Evolutionary conservation across 2,797 vertebrate genomes (phyloP).

Genomic region (Sebastes ruberrimus): DNA sequence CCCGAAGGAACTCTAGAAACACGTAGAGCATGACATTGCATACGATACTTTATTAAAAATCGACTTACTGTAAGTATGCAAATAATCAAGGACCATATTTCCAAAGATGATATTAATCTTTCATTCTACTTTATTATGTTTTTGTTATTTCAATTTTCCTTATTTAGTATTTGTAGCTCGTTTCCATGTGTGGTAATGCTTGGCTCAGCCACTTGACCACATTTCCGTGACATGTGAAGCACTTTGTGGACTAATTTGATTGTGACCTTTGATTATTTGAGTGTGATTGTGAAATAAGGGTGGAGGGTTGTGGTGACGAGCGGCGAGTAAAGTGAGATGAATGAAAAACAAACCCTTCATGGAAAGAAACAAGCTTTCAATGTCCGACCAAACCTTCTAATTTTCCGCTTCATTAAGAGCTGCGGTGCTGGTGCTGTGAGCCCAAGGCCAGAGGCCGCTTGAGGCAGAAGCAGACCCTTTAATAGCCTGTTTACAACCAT

Average conservation of each 20-base stretch:
- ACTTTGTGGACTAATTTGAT: conserved; percentile 43
- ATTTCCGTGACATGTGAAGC: conserved; percentile 23
- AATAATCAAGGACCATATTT: conserved; percentile 31
- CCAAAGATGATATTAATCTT: conserved; percentile 28
- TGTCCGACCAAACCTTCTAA: conserved; percentile 78
- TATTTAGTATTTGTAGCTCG: not conserved
- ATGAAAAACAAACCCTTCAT: conserved; percentile 62
- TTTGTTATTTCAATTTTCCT: conserved; percentile 1
- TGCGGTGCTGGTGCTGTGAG: conserved; percentile 71
- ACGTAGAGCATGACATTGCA: conserved; percentile 20
- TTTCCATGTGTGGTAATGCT: not conserved
- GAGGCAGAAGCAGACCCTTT: conserved; percentile 75
- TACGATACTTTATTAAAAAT: conserved; percentile 51
- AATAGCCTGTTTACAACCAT: conserved; percentile 81
- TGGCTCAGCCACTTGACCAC: conserved; percentile 16
- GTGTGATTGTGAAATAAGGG: conserved; percentile 39
- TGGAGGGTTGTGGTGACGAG: not conserved
- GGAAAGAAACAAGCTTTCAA: conserved; percentile 71
- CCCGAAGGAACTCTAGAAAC: conserved; percentile 35
- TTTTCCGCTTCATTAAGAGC: conserved; percentile 83
- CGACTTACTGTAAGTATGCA: conserved; percentile 28
- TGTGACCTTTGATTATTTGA: conserved; percentile 49
- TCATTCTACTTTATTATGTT: not conserved
- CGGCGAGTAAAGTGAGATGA: conserved; percentile 35
- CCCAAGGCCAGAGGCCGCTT: conserved; percentile 70